Base-by-base conservation (phyloP, 2,888 invertebrate species). In the Agrilus biguttatus region DNA sequence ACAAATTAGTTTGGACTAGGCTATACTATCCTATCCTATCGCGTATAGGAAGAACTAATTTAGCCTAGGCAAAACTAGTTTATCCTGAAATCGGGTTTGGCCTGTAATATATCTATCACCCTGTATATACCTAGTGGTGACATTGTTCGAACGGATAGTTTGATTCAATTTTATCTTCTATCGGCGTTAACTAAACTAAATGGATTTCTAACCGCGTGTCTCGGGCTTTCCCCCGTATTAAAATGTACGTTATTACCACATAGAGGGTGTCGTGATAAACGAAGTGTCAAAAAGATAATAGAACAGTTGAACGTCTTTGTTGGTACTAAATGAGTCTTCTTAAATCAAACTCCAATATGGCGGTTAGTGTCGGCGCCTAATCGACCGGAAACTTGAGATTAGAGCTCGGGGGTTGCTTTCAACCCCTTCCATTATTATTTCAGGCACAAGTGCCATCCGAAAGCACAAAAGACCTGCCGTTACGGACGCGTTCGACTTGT, bases 331-430 rank as follows among this genome's bases (percentile, higher is more conserved):
- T 64, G 66, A 63, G 64, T 61, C 63, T 66, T 64, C 65, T 64
- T 66, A 65, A 65, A 66, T 66, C 66, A 66, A 66, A 65, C 60
- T 63, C 64, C 66, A 66, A 66, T 66, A 66, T 65, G 66, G 66
- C 65, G 65, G 58, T 61, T 62, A 62, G 60, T 63, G 59, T 61
- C 59, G 58, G 57, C 39, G 53, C 57, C 65, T 65, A 66, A 66
- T 66, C 65, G 66, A 64, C 59, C 62, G 63, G 64, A 66, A 66
- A 64, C 62, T 61, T 57, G 55, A 66, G 66, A 66, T 66, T 66
- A 66, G 63, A 59, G 49, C 51, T 49, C 47, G 43, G 43, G 39
- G 45, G 42, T 44, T 48, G 44, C 46, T 42, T 45, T 48, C 47
- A 49, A 48, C 47, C 47, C 49, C 48, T 46, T 49, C 49, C 47